These are phyloP conservation scores for Oryctolagus cuniculus DNA, from an alignment of 2,113 vertebrate species.

Conservation along the genomic window DNA sequence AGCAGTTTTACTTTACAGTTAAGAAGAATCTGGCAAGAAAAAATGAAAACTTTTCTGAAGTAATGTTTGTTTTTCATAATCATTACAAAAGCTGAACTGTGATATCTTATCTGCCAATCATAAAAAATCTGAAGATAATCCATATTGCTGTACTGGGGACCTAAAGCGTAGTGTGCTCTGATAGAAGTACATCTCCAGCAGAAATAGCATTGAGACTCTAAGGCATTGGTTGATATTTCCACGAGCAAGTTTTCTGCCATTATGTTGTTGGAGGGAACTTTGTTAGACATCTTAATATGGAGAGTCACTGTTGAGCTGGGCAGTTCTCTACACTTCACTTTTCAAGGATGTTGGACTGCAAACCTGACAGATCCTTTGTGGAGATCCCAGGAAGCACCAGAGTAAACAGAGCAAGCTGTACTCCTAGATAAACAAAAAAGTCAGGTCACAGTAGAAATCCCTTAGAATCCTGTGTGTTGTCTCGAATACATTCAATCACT, in stretches of 20 bases:
- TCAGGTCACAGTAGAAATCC: background rate
- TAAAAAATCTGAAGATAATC: background rate
- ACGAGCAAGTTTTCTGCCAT: background rate
- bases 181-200: background rate
- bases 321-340: background rate
- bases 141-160: background rate
- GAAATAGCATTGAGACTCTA: background rate
- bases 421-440: background rate
- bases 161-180: background rate
- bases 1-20: background rate
- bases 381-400: background rate
- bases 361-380: background rate
- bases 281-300: background rate
- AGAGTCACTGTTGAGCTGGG: background rate
- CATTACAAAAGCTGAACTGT: background rate
- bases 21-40: background rate
- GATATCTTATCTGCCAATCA: background rate
- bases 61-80: background rate
- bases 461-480: slow-evolving; percentile 1
- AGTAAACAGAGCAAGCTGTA: background rate
- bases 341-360: background rate
- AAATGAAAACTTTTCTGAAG: background rate
- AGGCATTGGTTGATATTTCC: slow-evolving; percentile 30
- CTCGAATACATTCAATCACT: background rate
- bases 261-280: background rate